Base-by-base conservation (phyloP, 92 coral and sea anemone genomes). In the Epizoanthus fatuus region DNA sequence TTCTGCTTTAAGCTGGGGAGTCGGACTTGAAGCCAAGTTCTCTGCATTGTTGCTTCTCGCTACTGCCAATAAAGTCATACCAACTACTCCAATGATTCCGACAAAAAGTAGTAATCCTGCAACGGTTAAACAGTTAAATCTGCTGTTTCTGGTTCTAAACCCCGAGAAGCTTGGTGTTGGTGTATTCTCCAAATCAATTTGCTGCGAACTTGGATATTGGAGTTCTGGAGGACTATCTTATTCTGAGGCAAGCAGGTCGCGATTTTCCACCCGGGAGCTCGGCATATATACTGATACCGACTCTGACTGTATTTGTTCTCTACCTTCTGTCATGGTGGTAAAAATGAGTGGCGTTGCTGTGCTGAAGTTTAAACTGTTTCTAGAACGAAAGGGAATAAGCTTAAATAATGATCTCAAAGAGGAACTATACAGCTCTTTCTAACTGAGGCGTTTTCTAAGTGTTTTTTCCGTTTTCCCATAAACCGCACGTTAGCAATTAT, bases 61-160 rank as follows among this genome's bases (percentile, higher is more conserved):
- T 40, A 69, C 74, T 42, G 74, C 15, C 13, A 69, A 17, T 49
- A 69, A 40, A 15, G 53, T 15, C 74, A 69, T 69, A 17, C 74
- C 74, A 38, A 37, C 74, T n/a, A 69, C 10, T 69, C 74, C 74
- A 16, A 69, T 4, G 74, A 69, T 37, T 42, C 51, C 51, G 5
- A 69, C 54, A 10, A 69, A 10, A 5, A 69, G 51, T 4, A 69
- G 54, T 3, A 69, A 49, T 11, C 16, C 16, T 11, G 51, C 29
- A 6, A 69, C 44, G 1, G 74, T 39, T 38, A 69, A 5, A 40
- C 74, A 69, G 52, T 49, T 40, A 9, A 10, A 5, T 17, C 44
- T 69, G 53, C 74, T 69, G 74, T 69, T 19, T 39, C 52, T 38
- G 17, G 14, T 69, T 69, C 22, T 5, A 3, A 69, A 69, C 54